Base-by-base conservation (phyloP, 2,113 vertebrate species). In the Sinocyclocheilus grahami region DNA sequence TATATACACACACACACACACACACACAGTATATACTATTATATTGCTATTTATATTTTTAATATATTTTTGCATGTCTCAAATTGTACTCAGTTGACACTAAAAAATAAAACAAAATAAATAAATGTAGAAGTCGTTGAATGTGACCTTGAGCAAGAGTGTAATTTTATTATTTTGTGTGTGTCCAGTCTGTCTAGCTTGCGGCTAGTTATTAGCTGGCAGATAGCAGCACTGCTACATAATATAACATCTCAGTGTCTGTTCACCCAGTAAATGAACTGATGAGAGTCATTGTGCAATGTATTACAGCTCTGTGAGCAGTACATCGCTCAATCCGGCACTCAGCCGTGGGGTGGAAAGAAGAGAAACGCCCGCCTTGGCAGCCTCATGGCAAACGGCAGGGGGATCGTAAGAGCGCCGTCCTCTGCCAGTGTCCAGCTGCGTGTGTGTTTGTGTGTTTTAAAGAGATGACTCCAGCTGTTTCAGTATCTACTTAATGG, bases 331-430 rank as follows among this genome's bases (percentile, higher is more conserved):
- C 79, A 77, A 78, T 85, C 86, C 85, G 76, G 42, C 79, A 72
- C 63, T n/a, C 30, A 46, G 67, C 63, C 60, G 18, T 86, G 90
- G 86, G 78, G 89, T 87, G 88, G 87, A 39, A 18, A 83, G 63
- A 71, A 88, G 22, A 81, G 7, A 18, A 39, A 48, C 8, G 33
- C 84, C 55, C 2, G 72, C 78, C 80, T 75, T 84, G 82, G 83
- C 72, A 88, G 81, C 69, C 88, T 91, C 87, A 90, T 83, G 86
- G 89, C 89, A 85, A 88, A 87, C 85, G 85, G 89, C 80, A 88
- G 86, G 90, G 51, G 51, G 85, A 89, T 87, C 90, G 89, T 88
- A 72, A 87, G 87, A 89, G 84, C 78, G 87, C 86, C 55, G 63
- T 89, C 86, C 65, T 91, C 55, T 84, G 84, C 88, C 75, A 87